Base-by-base conservation (phyloP, 2,888 invertebrate species). In the Uloborus plumipes region DNA sequence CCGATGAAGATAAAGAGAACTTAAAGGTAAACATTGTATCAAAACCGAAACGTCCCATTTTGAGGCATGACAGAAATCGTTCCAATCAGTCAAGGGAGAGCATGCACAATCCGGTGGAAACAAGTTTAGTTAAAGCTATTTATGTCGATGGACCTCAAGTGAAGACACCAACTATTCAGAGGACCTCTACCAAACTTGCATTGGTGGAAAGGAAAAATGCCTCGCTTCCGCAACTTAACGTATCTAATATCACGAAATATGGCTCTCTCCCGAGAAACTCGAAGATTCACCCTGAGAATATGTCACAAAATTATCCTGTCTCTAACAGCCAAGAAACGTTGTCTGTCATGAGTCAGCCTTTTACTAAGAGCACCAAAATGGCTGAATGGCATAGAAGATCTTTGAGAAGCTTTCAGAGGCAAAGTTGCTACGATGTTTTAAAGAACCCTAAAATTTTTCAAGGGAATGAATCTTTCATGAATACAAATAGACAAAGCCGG, bases 1-100 rank as follows among this genome's bases (percentile, higher is more conserved):
- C 26, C 26, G 74, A 70, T 13, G 81, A 82, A 13, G 65, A 82
- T 50, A 82, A 82, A 53, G 81, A 82, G 18, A 82, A 82, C 26
- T 6, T 69, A 9, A 55, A 73, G 2, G 39, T n/a, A 6, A 14
- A 13, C 13, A 64, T 64, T 26, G 7, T 26, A 4, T 16, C 26
- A 14, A 81, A 75, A 51, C 75, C 75, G 1, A 18, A 65, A 0
- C 26, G 59, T 11, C 71, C 81, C 2, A 81, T 81, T 18, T 47
- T 81, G 2, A 74, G 81, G 39, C 31, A 59, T 39, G 65, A 55
- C 16, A 70, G 53, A 31, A 70, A 61, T 62, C 59, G 50, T 9
- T 49, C 78, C 0, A 26, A 78, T 18, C 18, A 22, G 2, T 26
- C 22, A 4, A 16, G n/a, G 15, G 59, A 72, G 26, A 16, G 18